Evolutionary conservation across 1,140 invertebrate genomes (phyloP).

Genomic region (Hylaeus anthracinus): DNA sequence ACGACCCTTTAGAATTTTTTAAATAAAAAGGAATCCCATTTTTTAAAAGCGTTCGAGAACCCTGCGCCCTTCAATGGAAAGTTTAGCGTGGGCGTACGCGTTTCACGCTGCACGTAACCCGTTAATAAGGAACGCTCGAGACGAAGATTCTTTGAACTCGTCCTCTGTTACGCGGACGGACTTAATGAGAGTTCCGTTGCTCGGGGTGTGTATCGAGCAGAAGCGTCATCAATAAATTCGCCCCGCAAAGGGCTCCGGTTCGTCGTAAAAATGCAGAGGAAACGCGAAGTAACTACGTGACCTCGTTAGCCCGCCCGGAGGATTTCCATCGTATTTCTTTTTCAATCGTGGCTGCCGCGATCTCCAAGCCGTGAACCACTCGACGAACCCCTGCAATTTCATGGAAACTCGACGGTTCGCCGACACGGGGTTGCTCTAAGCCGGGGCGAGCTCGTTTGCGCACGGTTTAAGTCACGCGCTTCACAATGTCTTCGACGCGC

Average conservation of each 20-base stretch:
- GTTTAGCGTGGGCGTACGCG: too few species aligned
- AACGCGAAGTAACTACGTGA: not conserved
- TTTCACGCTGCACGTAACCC: too few species aligned
- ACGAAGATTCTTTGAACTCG: not conserved
- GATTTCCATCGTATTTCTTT: not conserved
- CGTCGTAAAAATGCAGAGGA: not conserved
- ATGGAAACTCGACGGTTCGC: not conserved
- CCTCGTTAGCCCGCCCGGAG: conserved; percentile 17
- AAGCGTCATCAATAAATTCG: conserved; percentile 9
- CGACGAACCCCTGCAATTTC: not conserved
- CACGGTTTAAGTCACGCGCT: not conserved
- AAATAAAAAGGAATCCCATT: too few species aligned
- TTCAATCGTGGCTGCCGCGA: not conserved
- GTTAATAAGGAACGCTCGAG: not conserved
- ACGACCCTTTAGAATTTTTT: too few species aligned
- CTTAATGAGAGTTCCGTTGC: conserved; percentile 21
- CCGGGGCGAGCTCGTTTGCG: not conserved
- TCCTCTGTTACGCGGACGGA: too few species aligned
- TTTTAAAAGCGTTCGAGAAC: too few species aligned
- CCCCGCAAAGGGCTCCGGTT: not conserved
- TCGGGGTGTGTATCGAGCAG: not conserved
- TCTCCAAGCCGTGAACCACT: not conserved
- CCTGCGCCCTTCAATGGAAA: too few species aligned
- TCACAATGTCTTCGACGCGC: not conserved
- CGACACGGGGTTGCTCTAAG: too few species aligned